Evolutionary conservation across 1,140 invertebrate species (phyloP).

Genomic region (Alviniconcha marisindica): DNA sequence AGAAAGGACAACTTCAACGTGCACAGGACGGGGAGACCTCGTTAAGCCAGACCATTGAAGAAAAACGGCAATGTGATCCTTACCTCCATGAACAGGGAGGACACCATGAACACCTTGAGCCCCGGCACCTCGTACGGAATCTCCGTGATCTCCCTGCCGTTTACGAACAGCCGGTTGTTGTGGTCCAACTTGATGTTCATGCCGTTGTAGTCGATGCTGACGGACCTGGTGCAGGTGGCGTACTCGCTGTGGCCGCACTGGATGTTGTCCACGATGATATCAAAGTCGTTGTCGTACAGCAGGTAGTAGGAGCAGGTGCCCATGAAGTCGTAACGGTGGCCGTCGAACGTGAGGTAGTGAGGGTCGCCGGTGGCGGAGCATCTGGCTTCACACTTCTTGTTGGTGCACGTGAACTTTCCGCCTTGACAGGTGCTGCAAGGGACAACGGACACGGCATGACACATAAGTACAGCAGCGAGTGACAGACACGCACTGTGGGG

Average conservation of each 20-base stretch:
- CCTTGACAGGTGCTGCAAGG: constrained; percentile 80
- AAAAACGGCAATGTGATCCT: too few species aligned
- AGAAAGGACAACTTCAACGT: too few species aligned
- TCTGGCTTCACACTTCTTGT: constrained; percentile 85
- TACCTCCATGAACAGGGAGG: constrained; percentile 79
- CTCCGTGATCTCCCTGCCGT: constrained; percentile 83
- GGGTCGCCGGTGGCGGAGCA: constrained; percentile 89
- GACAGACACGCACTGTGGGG: too few species aligned
- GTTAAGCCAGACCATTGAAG: too few species aligned
- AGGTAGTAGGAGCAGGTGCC: constrained; percentile 38
- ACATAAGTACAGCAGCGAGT: too few species aligned
- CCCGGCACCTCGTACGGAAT: constrained; percentile 81
- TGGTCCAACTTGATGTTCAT: constrained; percentile 63
- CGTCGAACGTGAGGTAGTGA: constrained; percentile 84
- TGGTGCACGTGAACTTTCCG: constrained; percentile 89
- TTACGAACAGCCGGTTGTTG: constrained; percentile 72
- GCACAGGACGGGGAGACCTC: too few species aligned
- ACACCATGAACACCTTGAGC: constrained; percentile 83
- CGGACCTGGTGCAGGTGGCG: constrained; percentile 90
- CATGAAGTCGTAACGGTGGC: constrained; percentile 60
- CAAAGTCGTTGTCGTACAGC: constrained; percentile 80
- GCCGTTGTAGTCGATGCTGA: constrained; percentile 76
- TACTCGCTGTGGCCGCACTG: constrained; percentile 78
- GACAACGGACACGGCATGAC: too few species aligned
- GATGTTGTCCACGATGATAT: constrained; percentile 82